Evolutionary conservation across 2,888 invertebrate species (phyloP), one percentile per base, ranked within the genome.

Genomic region (Brachylomia viminalis): DNA sequence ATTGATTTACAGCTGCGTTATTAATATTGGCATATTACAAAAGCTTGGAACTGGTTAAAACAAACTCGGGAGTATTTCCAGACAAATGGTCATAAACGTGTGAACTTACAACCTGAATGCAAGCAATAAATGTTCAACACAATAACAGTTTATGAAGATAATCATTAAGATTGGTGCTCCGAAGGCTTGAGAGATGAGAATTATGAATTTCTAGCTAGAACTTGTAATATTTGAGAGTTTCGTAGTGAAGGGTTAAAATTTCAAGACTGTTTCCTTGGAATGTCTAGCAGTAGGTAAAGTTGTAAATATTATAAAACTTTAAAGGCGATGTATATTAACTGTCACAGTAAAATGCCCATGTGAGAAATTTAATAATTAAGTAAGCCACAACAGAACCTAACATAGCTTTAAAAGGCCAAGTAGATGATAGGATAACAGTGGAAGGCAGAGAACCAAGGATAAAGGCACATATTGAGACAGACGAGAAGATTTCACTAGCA

Each of bases 1-100:
- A 79, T 79, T 66, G 66, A 83, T 80, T 80, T 78, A 61, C 59
- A 49, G 49, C 72, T 77, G 82, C 64, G 69, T 54, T 68, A 72
- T 77, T 79, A 83, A 78, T 83, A 80, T 66, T 80, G 80, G 66
- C 79, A 83, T 73, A 66, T 72, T 76, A 64, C 54, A 79, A 23
- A 58, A 68, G 67, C 38, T 68, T 20, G 30, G 47, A 79, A 79
- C 84, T 68, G 68, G 84, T 68, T 72, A 47, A 56, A 84, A 79
- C 80, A 68, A 80, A 84, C 64, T 47, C 27, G 5, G 5, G 47
- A 66, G 33, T 59, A 59, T 65, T 79, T 49, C 64, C 65, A 84
- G 58, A 84, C 67, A 65, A 68, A 72, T 79, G 72, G 62, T 17
- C 49, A 65, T 65, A 84, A 67, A 72, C 68, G 54, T 81, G 81